A percentile compares a stretch with the other conserved stretches of the same genome.
Conservation (phyloP, 2,113 vertebrate species). For the Lagopus muta region DNA sequence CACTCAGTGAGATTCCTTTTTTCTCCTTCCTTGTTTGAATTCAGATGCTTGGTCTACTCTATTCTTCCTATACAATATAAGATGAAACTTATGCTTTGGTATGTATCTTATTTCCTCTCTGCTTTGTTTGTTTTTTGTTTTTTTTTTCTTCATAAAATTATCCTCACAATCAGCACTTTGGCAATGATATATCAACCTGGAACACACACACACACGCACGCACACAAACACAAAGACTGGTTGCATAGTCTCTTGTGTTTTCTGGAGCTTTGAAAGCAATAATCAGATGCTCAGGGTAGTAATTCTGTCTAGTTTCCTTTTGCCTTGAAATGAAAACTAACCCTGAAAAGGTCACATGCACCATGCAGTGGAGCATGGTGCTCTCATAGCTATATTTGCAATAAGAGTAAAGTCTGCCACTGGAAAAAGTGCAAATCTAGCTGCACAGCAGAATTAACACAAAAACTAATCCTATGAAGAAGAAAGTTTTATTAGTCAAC, state of each 20-base stretch:
- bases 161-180: not conserved
- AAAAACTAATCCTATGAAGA: not conserved
- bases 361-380: accelerated
- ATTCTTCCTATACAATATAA: not conserved
- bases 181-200: not conserved
- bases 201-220: not conserved
- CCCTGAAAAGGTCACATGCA: not conserved
- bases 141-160: not conserved
- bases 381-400: not conserved
- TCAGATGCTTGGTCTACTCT: not conserved
- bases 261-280: not conserved
- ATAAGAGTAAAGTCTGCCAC: not conserved
- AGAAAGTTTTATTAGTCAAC: not conserved
- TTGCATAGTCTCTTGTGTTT: not conserved
- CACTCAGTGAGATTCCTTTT: not conserved
- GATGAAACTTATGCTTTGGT: not conserved
- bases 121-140: not conserved
- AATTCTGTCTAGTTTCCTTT: not conserved
- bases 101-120: not conserved
- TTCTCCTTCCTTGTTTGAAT: not conserved
- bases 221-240: not conserved
- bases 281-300: not conserved
- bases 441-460: not conserved
- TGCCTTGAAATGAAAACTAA: not conserved
- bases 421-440: not conserved